Evolutionary conservation across 2,797 vertebrate genomes (phyloP).

Genomic region (Astyanax mexicanus): DNA sequence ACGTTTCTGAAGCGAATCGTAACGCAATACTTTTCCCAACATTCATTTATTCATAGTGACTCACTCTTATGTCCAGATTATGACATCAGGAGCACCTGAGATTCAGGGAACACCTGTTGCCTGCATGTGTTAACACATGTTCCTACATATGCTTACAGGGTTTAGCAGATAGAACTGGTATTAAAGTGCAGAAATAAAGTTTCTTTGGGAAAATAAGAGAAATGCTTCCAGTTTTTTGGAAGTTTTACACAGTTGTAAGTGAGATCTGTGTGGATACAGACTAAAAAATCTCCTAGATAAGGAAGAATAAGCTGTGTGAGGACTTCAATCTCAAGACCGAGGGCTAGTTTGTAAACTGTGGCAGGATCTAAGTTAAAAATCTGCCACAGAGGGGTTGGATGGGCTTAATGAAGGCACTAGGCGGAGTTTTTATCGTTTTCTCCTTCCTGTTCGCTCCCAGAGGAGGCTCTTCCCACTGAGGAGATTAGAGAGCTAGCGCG

Average conservation of each 20-base stretch:
- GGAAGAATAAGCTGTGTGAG: constrained; percentile 10
- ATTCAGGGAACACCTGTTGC: too few relatives aligned
- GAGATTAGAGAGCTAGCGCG: background rate
- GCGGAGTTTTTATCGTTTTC: constrained; percentile 66
- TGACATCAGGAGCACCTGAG: too few relatives aligned
- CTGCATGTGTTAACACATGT: background rate
- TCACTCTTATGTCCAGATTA: background rate
- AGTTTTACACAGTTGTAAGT: background rate
- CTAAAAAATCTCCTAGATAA: background rate
- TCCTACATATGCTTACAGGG: background rate
- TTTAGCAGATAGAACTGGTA: background rate
- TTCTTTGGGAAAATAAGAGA: too few relatives aligned
- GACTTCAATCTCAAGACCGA: constrained; percentile 52
- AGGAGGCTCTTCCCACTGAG: constrained; percentile 27
- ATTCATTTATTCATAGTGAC: background rate
- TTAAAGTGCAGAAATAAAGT: too few relatives aligned
- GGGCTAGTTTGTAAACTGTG: constrained; percentile 60
- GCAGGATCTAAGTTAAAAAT: constrained; percentile 54
- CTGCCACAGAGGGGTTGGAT: constrained; percentile 65
- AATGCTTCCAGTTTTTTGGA: background rate
- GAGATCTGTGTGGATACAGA: background rate
- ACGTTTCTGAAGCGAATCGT: background rate
- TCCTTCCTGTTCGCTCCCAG: constrained; percentile 64
- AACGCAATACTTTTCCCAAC: background rate
- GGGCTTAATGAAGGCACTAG: constrained; percentile 71